phyloP scores from a whole-genome alignment of 2,113 vertebrate genomes.

The Rhinolophus ferrumequinum region DNA sequence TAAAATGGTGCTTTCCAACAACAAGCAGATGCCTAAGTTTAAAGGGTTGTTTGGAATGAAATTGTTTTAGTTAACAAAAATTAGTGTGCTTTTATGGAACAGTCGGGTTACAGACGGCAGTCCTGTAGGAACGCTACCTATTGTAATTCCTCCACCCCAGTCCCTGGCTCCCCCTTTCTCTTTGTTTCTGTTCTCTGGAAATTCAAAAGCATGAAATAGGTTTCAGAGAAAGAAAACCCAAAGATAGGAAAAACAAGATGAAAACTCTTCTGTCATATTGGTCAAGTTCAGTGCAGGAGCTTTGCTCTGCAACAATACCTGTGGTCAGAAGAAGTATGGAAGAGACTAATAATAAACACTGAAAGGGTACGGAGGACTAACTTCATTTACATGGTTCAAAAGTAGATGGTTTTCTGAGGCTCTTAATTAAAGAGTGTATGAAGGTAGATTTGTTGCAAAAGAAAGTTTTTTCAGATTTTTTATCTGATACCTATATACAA shows the following conservation, averaged over 20 bases:
- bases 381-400: constrained; percentile 23
- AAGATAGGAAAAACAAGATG: not conserved
- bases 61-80: constrained; percentile 22
- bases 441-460: constrained; percentile 32
- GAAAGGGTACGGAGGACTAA: not conserved
- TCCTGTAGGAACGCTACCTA: not conserved
- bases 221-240: constrained; percentile 43
- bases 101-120: not conserved
- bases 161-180: not conserved
- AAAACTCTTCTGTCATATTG: not conserved
- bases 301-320: not conserved
- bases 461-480: not conserved
- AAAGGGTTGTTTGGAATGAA: constrained; percentile 25
- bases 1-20: constrained; percentile 35
- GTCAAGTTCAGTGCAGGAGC: not conserved
- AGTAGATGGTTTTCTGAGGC: not conserved
- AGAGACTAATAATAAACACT: not conserved
- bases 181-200: constrained; percentile 23
- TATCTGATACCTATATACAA: not conserved
- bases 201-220: not conserved
- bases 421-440: not conserved
- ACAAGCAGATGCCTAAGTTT: constrained; percentile 25
- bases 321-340: not conserved
- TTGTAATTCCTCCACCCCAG: not conserved
- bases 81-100: not conserved